These are phyloP conservation scores for Conus canariensis DNA, from an alignment of 2,888 invertebrate genomes.

Conservation along the genomic window DNA sequence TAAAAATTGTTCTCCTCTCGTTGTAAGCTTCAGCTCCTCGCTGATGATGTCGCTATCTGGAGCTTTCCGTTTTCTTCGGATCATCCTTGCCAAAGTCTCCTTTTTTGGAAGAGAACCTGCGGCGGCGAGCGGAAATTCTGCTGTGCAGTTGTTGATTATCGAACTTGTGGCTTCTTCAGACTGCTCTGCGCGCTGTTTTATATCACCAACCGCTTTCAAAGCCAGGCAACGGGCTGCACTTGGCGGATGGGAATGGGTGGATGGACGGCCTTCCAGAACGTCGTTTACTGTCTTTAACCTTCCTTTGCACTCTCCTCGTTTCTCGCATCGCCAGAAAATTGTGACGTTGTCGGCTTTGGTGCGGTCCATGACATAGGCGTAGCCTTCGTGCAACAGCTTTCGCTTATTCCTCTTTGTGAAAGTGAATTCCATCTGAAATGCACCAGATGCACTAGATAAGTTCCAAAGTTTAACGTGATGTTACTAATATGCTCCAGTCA, in stretches of 20 bases:
- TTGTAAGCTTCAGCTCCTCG: conserved; percentile 41
- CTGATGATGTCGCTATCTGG: conserved; percentile 40
- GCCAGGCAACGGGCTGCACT: conserved; percentile 36
- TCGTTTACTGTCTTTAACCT: conserved; percentile 34
- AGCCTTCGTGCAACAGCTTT: conserved; percentile 36
- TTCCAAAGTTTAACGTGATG: conserved; percentile 28
- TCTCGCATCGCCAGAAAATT: conserved; percentile 34
- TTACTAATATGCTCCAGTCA: conserved; percentile 25
- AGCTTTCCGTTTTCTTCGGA: conserved; percentile 38
- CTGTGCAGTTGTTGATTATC: conserved; percentile 34
- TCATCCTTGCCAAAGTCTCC: conserved; percentile 37
- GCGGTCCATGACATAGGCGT: conserved; percentile 28
- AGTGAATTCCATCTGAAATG: conserved; percentile 31
- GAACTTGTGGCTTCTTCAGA: conserved; percentile 36
- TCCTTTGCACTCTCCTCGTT: conserved; percentile 30
- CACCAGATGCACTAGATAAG: conserved; percentile 30
- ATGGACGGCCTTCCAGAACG: conserved; percentile 35
- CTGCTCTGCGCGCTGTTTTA: conserved; percentile 36
- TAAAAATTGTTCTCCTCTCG: conserved; percentile 41
- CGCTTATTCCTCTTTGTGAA: conserved; percentile 33
- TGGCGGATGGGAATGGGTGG: conserved; percentile 21
- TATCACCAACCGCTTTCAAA: conserved; percentile 36
- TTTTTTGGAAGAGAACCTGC: conserved; percentile 36
- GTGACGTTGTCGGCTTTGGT: conserved; percentile 31
- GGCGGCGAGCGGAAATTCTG: conserved; percentile 33